Base-by-base conservation (phyloP, 2,113 vertebrate species). In the Caretta caretta region DNA sequence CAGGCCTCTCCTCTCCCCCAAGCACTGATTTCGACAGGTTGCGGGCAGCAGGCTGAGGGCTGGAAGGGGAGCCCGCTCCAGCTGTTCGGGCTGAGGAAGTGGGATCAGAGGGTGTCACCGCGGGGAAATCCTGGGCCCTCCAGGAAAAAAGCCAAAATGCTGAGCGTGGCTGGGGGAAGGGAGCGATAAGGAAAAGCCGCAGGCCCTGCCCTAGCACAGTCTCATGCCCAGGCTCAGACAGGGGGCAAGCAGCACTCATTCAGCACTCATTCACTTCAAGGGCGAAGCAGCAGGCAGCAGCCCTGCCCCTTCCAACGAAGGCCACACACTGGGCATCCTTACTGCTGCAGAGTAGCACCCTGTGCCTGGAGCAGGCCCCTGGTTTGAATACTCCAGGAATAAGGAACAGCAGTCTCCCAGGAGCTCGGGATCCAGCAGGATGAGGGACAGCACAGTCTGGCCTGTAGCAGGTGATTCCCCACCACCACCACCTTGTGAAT, bases 261-360 rank as follows among this genome's bases (percentile, higher is more conserved):
- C 35, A n/a, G 38, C 35, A n/a, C n/a, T n/a, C n/a, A n/a, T n/a
- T n/a, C 4, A 2, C 31, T 4, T 62, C 27, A 14, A 12, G 9
- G 59, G 59, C 29, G 13, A 62, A 62, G 27, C 59, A 14, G 29
- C 59, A 35, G 29, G 6, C 25, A 14, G 29, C 59, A 35, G 29
- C 13, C 25, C 31, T 16, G n/a, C 35, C 16, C 35, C 31, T n/a
- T n/a, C 8, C 2, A n/a, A 69, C 4, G 62, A 35, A 65, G 62
- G 62, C 62, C 31, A 35, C 7, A 7, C 31, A 17, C 2, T 10
- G 35, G 20, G 3, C n/a, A 22, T 1, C 0, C 3, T 10, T 2
- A 10, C 38, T 69, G 53, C 27, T 8, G 1, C 4, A 3, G 4
- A 10, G 31, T 1, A 17, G 14, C 10, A 4, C 19, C 35, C 16